A percentile compares a stretch with the other conserved stretches of the same genome.
phyloP scores from a whole-genome alignment of 2,797 vertebrate species.

The Phataginus tricuspis region DNA sequence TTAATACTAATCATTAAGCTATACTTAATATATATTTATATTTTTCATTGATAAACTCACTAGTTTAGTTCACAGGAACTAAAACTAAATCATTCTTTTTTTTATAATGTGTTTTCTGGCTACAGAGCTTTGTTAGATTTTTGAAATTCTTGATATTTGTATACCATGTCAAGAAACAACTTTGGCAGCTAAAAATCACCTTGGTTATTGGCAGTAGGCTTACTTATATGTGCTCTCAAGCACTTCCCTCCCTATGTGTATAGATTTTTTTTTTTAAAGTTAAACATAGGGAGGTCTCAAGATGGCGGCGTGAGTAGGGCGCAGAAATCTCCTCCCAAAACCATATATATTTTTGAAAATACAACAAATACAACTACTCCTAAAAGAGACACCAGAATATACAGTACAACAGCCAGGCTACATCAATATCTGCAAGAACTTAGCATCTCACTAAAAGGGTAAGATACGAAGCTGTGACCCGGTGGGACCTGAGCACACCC shows the following conservation, averaged over 20 bases:
- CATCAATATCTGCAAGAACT: too few relatives aligned
- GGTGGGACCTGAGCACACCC: too few relatives aligned
- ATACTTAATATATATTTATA: slow-evolving; percentile 22
- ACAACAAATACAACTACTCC: too few relatives aligned
- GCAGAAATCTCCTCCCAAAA: too few relatives aligned
- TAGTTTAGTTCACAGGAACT: background rate
- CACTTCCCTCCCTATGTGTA: background rate
- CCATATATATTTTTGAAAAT: too few relatives aligned
- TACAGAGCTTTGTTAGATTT: slow-evolving; percentile 20
- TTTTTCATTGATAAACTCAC: slow-evolving; percentile 65
- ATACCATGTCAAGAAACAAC: background rate
- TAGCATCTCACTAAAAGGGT: too few relatives aligned
- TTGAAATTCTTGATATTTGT: background rate
- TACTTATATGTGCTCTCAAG: background rate
- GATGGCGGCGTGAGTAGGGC: too few relatives aligned
- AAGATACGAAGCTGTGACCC: too few relatives aligned
- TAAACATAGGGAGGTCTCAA: background rate
- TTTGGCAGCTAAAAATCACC: background rate
- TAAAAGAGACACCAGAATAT: too few relatives aligned
- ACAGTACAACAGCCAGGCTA: too few relatives aligned
- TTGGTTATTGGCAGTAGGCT: slow-evolving; percentile 43
- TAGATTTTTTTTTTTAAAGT: background rate
- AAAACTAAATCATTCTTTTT: background rate
- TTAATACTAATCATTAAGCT: slow-evolving; percentile 76
- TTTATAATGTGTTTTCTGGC: background rate